Evolutionary conservation across 2,113 vertebrate species (phyloP).

Genomic region (Otolemur garnettii): DNA sequence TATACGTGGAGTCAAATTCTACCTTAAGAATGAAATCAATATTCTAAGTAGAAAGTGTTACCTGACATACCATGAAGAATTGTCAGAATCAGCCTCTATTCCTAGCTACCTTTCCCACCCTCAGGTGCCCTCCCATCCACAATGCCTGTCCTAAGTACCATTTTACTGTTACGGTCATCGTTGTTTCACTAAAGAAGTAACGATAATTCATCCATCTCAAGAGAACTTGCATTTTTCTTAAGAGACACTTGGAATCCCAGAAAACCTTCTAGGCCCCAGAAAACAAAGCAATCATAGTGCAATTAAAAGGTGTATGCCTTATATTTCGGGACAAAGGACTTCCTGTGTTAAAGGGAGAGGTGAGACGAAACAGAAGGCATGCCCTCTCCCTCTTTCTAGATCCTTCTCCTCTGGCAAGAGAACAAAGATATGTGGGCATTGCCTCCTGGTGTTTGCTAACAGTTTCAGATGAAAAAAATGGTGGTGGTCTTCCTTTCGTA

Average conservation of each 20-base stretch:
- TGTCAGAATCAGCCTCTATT: background rate
- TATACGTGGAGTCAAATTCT: background rate
- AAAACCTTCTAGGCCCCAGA: background rate
- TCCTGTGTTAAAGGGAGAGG: background rate
- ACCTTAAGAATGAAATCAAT: background rate
- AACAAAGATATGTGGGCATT: background rate
- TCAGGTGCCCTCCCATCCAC: background rate
- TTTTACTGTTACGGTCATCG: background rate
- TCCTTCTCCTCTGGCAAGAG: background rate
- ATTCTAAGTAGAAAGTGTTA: background rate
- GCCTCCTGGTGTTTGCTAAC: background rate
- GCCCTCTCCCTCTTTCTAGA: background rate
- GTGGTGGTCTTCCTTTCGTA: background rate
- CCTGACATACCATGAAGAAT: background rate
- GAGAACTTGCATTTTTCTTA: background rate
- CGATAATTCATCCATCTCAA: background rate
- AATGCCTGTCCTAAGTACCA: background rate
- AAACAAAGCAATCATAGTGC: background rate
- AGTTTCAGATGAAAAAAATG: background rate
- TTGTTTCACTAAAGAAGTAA: background rate
- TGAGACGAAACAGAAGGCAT: background rate
- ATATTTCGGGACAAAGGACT: background rate
- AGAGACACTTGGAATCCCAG: background rate
- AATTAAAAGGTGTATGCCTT: background rate
- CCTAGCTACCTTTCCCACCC: background rate